Percentiles rank a stretch among this genome's conserved stretches.
phyloP scores from a whole-genome alignment of 2,797 vertebrate species.

The Fistularia tabacaria region DNA sequence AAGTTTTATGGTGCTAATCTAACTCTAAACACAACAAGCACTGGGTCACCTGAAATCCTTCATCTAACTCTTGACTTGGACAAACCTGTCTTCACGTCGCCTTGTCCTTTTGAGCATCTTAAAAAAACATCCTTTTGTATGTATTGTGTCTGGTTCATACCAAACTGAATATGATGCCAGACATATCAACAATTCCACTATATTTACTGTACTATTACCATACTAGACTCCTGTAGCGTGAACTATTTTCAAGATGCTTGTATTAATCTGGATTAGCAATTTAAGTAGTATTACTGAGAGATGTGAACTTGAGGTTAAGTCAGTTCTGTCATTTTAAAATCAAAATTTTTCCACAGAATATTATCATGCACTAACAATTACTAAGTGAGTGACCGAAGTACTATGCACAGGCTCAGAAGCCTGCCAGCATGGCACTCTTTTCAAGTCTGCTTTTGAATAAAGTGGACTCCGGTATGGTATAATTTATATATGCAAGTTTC shows the following conservation, averaged over 20 bases:
- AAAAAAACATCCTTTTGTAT: conserved; percentile 19
- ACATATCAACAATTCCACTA: conserved; percentile 6
- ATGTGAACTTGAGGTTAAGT: conserved; percentile 8
- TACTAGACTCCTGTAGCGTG: conserved; percentile 37
- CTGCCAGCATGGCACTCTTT: background rate
- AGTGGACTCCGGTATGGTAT: background rate
- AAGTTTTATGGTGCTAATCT: conserved; percentile 39
- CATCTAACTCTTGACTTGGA: conserved; percentile 17
- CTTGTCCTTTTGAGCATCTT: conserved; percentile 19
- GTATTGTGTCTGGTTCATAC: background rate
- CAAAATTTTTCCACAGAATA: background rate
- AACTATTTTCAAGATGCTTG: conserved; percentile 39
- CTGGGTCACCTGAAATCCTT: conserved; percentile 50
- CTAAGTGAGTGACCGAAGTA: background rate
- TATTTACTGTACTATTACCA: background rate
- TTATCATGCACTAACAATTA: background rate
- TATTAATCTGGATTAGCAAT: conserved; percentile 43
- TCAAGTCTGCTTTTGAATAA: too few species aligned
- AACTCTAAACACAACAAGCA: conserved; percentile 38
- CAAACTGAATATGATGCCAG: conserved; percentile 4
- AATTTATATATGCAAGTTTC: conserved; percentile 6
- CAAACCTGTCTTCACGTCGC: conserved; percentile 36
- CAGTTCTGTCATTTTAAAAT: background rate
- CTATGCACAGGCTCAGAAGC: background rate
- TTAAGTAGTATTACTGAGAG: conserved; percentile 23